A percentile compares a stretch with the other conserved stretches of the same genome.
Evolutionary conservation across 2,797 vertebrate genomes (phyloP).

Genomic region (Aulostomus chinensis): DNA sequence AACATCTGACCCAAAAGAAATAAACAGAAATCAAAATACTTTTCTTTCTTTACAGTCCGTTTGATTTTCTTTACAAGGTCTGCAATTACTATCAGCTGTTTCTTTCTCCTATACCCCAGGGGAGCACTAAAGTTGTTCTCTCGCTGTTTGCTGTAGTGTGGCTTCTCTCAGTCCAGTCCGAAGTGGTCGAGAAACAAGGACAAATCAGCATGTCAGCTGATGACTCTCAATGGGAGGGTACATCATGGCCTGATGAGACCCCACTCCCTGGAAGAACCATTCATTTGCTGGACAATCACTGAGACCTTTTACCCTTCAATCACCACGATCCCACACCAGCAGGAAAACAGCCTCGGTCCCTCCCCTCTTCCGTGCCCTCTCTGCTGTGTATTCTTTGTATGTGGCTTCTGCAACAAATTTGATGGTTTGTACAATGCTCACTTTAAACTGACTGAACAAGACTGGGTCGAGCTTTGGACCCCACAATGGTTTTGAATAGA

Average conservation of each 20-base stretch:
- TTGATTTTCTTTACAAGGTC: constrained; percentile 35
- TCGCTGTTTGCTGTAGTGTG: constrained; percentile 43
- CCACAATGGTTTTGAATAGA: constrained; percentile 41
- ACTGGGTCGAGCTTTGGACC: constrained; percentile 37
- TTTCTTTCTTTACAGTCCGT: constrained; percentile 23
- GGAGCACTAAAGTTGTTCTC: constrained; percentile 38
- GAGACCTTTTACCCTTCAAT: constrained; percentile 13
- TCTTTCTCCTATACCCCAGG: constrained; percentile 27
- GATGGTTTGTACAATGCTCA: constrained; percentile 39
- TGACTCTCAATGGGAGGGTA: constrained; percentile 54
- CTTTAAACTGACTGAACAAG: constrained; percentile 40
- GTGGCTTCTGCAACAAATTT: constrained; percentile 16
- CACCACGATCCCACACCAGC: constrained; percentile 14
- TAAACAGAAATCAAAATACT: constrained; percentile 28
- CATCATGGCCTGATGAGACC: constrained; percentile 53
- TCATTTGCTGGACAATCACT: constrained; percentile 30
- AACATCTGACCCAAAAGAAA: constrained; percentile 17
- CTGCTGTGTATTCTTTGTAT: constrained; percentile 4
- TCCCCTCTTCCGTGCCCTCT: constrained; percentile 2
- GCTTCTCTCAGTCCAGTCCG: constrained; percentile 40
- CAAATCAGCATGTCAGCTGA: constrained; percentile 65
- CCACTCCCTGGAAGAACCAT: constrained; percentile 20
- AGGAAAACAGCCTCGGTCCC: constrained; percentile 12
- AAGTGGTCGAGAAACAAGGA: constrained; percentile 59
- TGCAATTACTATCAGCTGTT: constrained; percentile 30